Evolutionary conservation across 2,888 invertebrate genomes (phyloP), one percentile per base, ranked within the genome.

Genomic region (Lepidocyrtinus sp.): DNA sequence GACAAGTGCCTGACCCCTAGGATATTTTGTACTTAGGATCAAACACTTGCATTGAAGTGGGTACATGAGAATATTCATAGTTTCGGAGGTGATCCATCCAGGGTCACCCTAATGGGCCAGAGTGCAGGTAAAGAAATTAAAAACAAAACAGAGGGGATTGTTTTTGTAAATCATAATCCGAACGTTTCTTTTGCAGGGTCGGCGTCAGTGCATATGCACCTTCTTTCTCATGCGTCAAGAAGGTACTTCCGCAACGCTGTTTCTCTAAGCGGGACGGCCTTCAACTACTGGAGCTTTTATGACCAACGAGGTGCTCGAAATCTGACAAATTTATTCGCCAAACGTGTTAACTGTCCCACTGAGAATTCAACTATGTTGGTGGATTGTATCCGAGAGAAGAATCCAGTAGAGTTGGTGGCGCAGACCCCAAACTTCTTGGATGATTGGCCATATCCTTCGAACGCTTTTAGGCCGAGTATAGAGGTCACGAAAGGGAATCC

Each of bases 31-130:
- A n/a, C n/a, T n/a, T n/a, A 85, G 25, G 85, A 85, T 68, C 85
- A 85, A 62, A 73, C 79, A 1, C 55, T 85, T 22, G 84, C 84
- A 0, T 45, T 85, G 2, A 64, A 80, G 67, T 85, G 85, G 85
- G 74, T 85, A 0, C 27, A 70, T 26, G 78, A 82, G 19, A 85
- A 85, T 22, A 83, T 85, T n/a, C 64, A 3, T 1, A 0, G 17
- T 1, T 85, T 83, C 55, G 85, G 85, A 0, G 84, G 84, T 2
- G 84, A 84, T 15, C 19, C 21, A 1, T 12, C 12, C 1, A 9
- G 63, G 19, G 70, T 82, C 0, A 82, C 82, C 0, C 17, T 85
- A 5, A 74, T 82, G 71, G 84, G 83, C 5, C 76, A 79, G n/a
- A 75, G 70, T 3, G 81, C 81, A 72, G 81, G 77, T 72, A 15